Evolutionary conservation across 2,113 vertebrate species (phyloP).

Genomic region (Cyprinodon tularosa): DNA sequence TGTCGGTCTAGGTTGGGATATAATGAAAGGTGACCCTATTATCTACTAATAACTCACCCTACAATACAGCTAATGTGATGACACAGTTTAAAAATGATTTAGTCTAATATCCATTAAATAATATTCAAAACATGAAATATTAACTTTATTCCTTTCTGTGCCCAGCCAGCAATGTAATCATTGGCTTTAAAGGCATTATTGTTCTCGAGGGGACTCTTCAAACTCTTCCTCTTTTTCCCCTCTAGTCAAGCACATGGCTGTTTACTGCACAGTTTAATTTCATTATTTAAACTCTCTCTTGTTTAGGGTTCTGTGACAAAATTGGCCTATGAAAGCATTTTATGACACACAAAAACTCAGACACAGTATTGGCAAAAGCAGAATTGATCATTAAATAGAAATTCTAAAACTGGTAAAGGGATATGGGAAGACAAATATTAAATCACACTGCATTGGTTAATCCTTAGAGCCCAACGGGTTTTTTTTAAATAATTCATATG

Average conservation of each 20-base stretch:
- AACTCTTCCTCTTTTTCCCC: conserved; percentile 32
- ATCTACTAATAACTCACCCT: conserved; percentile 30
- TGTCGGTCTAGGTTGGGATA: conserved; percentile 14
- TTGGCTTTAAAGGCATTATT: conserved; percentile 44
- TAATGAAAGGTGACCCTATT: conserved; percentile 37
- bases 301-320: conserved; percentile 61
- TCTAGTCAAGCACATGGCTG: conserved; percentile 27
- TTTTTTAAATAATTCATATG: too few species aligned
- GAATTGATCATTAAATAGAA: background rate
- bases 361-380: conserved; percentile 2
- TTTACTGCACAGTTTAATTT: conserved; percentile 58
- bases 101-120: conserved; percentile 57
- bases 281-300: conserved; percentile 48
- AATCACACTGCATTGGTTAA: too few species aligned
- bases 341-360: conserved; percentile 40
- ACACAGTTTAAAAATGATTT: conserved; percentile 46
- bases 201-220: conserved; percentile 57
- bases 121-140: conserved; percentile 58
- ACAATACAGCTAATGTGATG: conserved; percentile 51
- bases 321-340: conserved; percentile 56
- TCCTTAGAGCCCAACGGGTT: too few species aligned
- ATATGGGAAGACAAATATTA: background rate
- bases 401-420: background rate
- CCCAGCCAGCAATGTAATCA: conserved; percentile 59
- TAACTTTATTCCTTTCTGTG: conserved; percentile 58